Percentiles rank a stretch among this genome's conserved stretches.
phyloP scores from a whole-genome alignment of 2,113 vertebrate species.

The Sturnus vulgaris region DNA sequence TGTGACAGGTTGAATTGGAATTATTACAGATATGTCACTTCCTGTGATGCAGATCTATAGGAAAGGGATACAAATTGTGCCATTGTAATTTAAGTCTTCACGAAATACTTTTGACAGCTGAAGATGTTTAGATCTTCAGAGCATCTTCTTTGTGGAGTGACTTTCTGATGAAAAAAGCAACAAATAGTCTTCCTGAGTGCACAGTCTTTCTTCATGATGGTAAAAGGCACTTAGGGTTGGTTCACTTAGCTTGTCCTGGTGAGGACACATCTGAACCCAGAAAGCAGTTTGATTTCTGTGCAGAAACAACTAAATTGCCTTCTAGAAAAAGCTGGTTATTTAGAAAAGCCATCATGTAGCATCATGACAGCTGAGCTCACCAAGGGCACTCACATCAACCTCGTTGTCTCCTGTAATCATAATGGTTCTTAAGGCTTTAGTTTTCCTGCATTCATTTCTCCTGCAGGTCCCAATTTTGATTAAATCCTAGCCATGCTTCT shows the following conservation, averaged over 20 bases:
- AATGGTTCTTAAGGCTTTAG: not conserved
- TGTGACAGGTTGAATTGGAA: not conserved
- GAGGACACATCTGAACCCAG: not conserved
- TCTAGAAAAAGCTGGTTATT: not conserved
- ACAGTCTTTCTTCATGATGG: not conserved
- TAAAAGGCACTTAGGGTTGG: not conserved
- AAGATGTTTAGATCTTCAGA: not conserved
- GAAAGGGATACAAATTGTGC: not conserved
- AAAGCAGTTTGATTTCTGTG: not conserved
- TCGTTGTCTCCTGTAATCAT: not conserved
- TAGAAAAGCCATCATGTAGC: not conserved
- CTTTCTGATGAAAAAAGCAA: not conserved
- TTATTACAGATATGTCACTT: not conserved
- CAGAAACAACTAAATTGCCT: not conserved
- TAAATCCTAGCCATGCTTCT: not conserved
- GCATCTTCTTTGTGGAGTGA: not conserved
- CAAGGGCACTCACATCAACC: rapidly evolving
- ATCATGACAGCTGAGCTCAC: not conserved
- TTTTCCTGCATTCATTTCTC: not conserved
- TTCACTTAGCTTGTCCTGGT: not conserved
- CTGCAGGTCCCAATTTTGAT: not conserved
- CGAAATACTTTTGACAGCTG: not conserved
- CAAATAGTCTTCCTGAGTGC: not conserved
- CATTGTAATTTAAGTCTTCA: not conserved
- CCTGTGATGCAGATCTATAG: not conserved